phyloP scores from a whole-genome alignment of 2,797 vertebrate species.

The Channa striata region DNA sequence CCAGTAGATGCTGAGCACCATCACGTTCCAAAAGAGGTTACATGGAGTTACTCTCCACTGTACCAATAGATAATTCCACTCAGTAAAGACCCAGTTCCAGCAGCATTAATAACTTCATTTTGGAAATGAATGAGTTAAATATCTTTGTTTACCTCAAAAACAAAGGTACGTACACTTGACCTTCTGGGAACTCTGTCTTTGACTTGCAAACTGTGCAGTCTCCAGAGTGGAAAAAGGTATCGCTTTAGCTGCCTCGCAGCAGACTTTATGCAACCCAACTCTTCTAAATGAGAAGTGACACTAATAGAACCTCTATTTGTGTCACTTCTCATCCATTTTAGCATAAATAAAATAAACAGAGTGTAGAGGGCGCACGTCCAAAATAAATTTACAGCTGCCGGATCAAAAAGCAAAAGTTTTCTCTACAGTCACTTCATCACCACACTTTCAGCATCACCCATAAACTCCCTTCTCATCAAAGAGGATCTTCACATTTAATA shows the following conservation, averaged over 20 bases:
- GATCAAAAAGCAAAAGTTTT: background rate
- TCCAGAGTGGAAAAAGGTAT: slow-evolving; percentile 1
- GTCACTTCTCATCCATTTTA: background rate
- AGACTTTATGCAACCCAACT: background rate
- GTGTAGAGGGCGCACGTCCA: background rate
- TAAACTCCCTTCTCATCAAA: background rate
- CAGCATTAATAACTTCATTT: background rate
- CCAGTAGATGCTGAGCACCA: background rate
- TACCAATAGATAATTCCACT: slow-evolving; percentile 6
- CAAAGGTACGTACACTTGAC: background rate
- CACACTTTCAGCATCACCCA: background rate
- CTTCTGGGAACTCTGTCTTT: background rate
- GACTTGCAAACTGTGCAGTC: background rate
- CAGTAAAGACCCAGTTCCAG: background rate
- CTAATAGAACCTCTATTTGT: background rate
- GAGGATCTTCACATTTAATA: background rate
- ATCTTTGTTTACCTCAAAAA: background rate
- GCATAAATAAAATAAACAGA: background rate
- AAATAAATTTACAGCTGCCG: background rate
- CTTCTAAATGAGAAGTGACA: slow-evolving; percentile 1
- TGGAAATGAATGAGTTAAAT: background rate
- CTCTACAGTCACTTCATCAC: background rate
- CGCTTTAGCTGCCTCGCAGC: background rate
- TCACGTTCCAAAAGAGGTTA: background rate
- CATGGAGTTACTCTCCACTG: background rate